Percentiles rank a stretch among this genome's conserved stretches.
phyloP scores from a whole-genome alignment of 2,113 vertebrate genomes.

The Corythaeola cristata region DNA sequence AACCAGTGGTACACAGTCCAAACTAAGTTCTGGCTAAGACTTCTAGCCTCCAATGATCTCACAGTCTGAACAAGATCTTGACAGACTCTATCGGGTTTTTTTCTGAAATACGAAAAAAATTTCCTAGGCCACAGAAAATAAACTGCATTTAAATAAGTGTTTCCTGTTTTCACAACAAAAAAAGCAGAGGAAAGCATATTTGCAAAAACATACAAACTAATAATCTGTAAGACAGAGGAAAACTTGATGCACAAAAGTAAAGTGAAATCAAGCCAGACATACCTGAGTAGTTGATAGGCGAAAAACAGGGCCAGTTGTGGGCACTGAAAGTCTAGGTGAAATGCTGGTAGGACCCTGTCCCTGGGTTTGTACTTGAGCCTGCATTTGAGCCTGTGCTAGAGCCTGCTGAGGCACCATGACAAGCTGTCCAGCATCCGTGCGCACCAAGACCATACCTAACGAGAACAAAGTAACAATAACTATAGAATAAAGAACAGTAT shows the following conservation, averaged over 20 bases:
- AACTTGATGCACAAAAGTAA: neutral
- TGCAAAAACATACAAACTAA: neutral
- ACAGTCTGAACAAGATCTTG: neutral
- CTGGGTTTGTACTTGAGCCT: constrained; percentile 79
- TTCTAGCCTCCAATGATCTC: neutral
- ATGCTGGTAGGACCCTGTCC: constrained; percentile 73
- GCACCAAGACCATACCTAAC: constrained; percentile 86
- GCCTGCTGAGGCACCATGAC: constrained; percentile 90
- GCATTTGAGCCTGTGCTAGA: constrained; percentile 80
- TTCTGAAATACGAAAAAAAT: neutral
- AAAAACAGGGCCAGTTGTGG: constrained; percentile 80
- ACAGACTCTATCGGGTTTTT: neutral
- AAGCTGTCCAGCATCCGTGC: constrained; percentile 85
- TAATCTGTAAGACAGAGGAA: neutral
- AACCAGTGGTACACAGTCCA: neutral
- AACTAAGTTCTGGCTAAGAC: neutral
- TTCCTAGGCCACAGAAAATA: neutral
- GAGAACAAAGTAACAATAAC: neutral
- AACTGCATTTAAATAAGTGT: neutral
- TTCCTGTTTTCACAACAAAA: neutral
- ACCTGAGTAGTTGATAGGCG: constrained; percentile 85
- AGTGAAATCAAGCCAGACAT: neutral
- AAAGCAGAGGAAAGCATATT: neutral
- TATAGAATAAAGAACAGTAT: fast-evolving
- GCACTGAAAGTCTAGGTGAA: constrained; percentile 79